A percentile compares a stretch with the other conserved stretches of the same genome.
Evolutionary conservation across 2,797 vertebrate species (phyloP).

Genomic region (Microcaecilia unicolor): DNA sequence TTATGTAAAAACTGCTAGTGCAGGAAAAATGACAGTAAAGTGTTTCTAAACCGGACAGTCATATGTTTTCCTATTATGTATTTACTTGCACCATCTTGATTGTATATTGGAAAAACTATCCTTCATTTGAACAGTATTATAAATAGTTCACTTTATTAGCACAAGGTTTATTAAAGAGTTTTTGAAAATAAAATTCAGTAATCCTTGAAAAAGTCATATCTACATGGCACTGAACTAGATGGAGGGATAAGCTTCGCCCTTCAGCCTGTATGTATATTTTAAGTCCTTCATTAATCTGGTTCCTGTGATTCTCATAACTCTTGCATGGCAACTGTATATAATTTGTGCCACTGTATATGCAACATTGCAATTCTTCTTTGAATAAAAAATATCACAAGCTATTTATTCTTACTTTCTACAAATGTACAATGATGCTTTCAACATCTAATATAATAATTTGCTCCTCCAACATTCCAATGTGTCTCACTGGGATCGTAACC

Average conservation of each 20-base stretch:
- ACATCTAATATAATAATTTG: too few species aligned
- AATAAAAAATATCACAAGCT: conserved; percentile 69
- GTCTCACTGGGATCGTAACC: too few species aligned
- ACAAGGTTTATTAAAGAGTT: conserved; percentile 71
- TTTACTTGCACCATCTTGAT: conserved; percentile 58
- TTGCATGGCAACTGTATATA: conserved; percentile 76
- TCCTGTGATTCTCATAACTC: conserved; percentile 58
- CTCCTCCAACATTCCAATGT: too few species aligned
- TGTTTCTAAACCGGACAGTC: conserved; percentile 75
- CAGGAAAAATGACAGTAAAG: conserved; percentile 53
- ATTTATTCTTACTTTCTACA: conserved; percentile 9
- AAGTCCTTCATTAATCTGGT: conserved; percentile 37
- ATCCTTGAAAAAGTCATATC: conserved; percentile 53
- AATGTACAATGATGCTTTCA: background rate
- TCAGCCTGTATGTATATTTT: conserved; percentile 57
- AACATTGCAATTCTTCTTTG: conserved; percentile 73
- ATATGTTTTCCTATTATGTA: conserved; percentile 46
- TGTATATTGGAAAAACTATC: conserved; percentile 74
- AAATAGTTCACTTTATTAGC: conserved; percentile 68
- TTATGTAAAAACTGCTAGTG: conserved; percentile 57
- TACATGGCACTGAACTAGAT: conserved; percentile 36
- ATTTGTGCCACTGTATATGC: conserved; percentile 84
- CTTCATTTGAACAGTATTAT: conserved; percentile 61
- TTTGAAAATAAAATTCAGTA: conserved; percentile 64
- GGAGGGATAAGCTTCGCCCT: conserved; percentile 19